Evolutionary conservation across 2,888 invertebrate species (phyloP).

Genomic region (Agapetus fuscipes): DNA sequence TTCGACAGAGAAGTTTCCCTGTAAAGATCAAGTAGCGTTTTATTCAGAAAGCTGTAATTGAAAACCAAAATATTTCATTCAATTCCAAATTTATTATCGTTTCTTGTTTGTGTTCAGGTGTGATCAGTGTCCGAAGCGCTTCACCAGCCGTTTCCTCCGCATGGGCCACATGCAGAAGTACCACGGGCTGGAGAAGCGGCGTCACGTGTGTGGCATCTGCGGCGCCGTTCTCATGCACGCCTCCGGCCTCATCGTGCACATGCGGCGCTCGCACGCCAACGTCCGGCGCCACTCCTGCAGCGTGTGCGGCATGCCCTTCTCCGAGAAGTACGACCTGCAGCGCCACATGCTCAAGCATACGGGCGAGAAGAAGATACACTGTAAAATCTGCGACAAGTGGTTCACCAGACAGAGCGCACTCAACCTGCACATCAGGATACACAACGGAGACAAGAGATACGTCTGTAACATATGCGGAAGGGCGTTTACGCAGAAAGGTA

Average conservation of each 20-base stretch:
- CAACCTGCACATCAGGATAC: background rate
- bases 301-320: background rate
- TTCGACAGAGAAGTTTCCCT: too few species aligned
- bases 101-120: constrained; percentile 1
- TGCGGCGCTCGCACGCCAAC: background rate
- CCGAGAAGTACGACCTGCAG: background rate
- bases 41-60: too few species aligned
- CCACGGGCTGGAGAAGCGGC: too few species aligned
- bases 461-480: constrained; percentile 1
- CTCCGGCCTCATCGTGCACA: too few species aligned
- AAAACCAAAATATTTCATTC: too few species aligned
- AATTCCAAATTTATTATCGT: too few species aligned
- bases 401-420: background rate
- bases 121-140: background rate
- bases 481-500: constrained; percentile 1
- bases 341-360: constrained; percentile 1
- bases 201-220: too few species aligned
- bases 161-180: background rate
- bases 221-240: too few species aligned
- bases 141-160: background rate
- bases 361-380: background rate
- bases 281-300: background rate
- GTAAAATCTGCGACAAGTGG: background rate
- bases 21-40: too few species aligned
- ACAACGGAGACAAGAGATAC: background rate